phyloP scores from a whole-genome alignment of 1,140 invertebrate species.

The Steinernema feltiae region DNA sequence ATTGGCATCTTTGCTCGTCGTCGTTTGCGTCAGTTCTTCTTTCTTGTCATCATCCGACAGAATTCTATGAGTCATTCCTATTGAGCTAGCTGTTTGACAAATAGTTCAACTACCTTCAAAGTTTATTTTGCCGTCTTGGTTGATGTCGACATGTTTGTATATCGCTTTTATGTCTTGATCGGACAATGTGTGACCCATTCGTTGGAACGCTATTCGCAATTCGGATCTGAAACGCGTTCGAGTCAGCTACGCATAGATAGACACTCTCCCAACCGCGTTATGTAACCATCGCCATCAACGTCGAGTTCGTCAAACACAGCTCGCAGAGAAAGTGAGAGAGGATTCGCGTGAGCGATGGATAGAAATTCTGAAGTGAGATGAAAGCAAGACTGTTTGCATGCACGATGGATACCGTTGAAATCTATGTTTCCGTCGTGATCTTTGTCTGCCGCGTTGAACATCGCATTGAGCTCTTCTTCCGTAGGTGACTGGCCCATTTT shows the following conservation, averaged over 20 bases:
- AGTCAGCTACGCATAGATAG: neutral
- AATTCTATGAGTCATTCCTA: conserved; percentile 42
- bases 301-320: conserved; percentile 57
- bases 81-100: conserved; percentile 23
- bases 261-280: conserved; percentile 39
- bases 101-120: conserved; percentile 42
- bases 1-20: neutral
- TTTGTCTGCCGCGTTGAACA: conserved; percentile 40
- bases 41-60: conserved; percentile 54
- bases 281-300: conserved; percentile 56
- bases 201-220: conserved; percentile 54
- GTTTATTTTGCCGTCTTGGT: conserved; percentile 57
- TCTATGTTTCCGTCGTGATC: conserved; percentile 41
- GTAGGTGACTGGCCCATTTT: conserved; percentile 58
- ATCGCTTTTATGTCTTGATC: conserved; percentile 58
- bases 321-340: conserved; percentile 53
- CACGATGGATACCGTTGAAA: conserved; percentile 40
- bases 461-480: conserved; percentile 52
- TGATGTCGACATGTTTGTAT: conserved; percentile 56
- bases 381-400: neutral
- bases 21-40: conserved; percentile 16
- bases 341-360: conserved; percentile 54
- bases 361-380: conserved; percentile 48
- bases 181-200: conserved; percentile 52
- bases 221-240: conserved; percentile 42